Base-by-base conservation (phyloP, 2,888 invertebrate genomes). In the Pollenia griseotomentosa region DNA sequence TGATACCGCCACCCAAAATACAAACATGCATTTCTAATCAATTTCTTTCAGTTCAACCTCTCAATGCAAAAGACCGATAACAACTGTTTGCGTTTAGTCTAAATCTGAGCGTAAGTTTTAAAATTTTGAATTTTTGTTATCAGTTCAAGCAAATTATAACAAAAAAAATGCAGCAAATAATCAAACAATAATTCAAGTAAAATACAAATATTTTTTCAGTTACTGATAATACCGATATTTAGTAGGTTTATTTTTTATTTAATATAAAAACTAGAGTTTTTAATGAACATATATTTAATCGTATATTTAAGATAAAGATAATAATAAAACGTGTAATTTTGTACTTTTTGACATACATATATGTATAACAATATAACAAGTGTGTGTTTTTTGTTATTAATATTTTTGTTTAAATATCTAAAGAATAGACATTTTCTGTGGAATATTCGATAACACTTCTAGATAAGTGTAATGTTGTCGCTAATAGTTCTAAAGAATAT, bases 1-100 rank as follows among this genome's bases (percentile, higher is more conserved):
- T 95, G 0, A 97, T 94, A 3, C 97, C 97, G 2, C 95, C 96
- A 14, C 97, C 97, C 73, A 97, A 92, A n/a, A 97, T 95, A 42
- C 88, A 88, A 12, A 89, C 83, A 70, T 86, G 88, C 89, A 89
- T 89, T 74, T 78, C 79, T 2, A 9, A 11, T 2, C 0, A 10
- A 23, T 55, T 42, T 44, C 33, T 6, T 71, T 42, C 12, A 42
- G 7, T 11, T 51, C 48, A 70, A 71, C 53, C 40, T 63, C 10
- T 63, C 48, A 11, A 23, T 23, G 7, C 23, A 14, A 48, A n/a
- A 48, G n/a, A 46, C 11, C 9, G 10, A 74, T 7, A 70, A 61
- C 42, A 53, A 87, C 84, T 87, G 63, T 73, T 51, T 68, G 40
- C 19, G 14, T 70, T 2, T 23, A 7, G 14, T 61, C 10, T 11